These are phyloP conservation scores for Congeria kusceri DNA, from an alignment of 2,888 invertebrate genomes.

Conservation along the genomic window DNA sequence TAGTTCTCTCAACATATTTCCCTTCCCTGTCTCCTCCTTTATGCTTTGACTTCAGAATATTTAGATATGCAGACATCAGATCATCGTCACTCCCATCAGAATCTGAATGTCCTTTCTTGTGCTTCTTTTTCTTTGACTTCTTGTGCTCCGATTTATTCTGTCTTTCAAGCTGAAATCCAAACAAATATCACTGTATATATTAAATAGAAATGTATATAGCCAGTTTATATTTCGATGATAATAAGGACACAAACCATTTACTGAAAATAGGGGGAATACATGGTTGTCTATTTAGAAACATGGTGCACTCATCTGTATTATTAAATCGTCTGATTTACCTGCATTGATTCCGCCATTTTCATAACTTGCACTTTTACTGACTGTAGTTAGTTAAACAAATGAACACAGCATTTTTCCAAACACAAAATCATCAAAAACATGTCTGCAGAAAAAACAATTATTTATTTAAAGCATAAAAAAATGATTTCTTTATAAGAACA, in stretches of 20 bases:
- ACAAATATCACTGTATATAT: no score
- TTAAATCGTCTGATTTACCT: no score
- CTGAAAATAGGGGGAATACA: no score
- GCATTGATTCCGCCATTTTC: no score
- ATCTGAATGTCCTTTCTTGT: slow-evolving; percentile 53
- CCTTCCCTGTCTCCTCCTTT: slow-evolving; percentile 33
- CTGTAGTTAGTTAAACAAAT: background rate
- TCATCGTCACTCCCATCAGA: slow-evolving; percentile 76
- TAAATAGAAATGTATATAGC: no score
- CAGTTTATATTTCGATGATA: no score
- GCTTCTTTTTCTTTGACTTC: slow-evolving; percentile 83
- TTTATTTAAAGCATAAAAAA: background rate
- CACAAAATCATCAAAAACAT: background rate
- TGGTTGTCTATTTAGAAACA: no score
- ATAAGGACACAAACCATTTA: no score
- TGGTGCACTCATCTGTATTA: no score
- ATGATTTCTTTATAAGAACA: no score
- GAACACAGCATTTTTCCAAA: background rate
- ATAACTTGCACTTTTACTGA: background rate
- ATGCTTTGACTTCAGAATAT: slow-evolving; percentile 79
- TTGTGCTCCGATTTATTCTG: slow-evolving; percentile 84
- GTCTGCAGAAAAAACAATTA: background rate
- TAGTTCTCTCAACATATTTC: background rate
- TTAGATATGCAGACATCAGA: slow-evolving; percentile 80
- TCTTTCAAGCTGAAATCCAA: slow-evolving; percentile 38